Conservation (phyloP, 1,140 invertebrate genomes). For the Drosophila fuyamai region DNA sequence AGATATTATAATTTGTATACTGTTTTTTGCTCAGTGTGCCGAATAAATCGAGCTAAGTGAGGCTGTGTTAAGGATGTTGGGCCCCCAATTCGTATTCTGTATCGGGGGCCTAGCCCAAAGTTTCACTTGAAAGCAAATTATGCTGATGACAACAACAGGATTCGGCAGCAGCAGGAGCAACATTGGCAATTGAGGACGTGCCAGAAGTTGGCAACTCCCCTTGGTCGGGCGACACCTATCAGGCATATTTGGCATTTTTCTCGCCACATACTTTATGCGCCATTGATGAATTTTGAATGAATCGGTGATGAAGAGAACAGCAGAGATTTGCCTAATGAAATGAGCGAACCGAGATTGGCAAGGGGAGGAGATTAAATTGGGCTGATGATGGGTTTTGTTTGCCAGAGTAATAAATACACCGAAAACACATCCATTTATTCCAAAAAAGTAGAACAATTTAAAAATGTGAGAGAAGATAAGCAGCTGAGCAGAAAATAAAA, state of each 20-base stretch:
- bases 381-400: slow-evolving; percentile 15
- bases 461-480: too few species aligned
- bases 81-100: slow-evolving; percentile 12
- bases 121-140: slow-evolving; percentile 48
- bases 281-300: slow-evolving; percentile 52
- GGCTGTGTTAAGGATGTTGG: slow-evolving; percentile 1
- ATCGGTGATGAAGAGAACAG: slow-evolving; percentile 29
- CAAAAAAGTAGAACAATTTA: too few species aligned
- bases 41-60: slow-evolving; percentile 31
- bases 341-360: neutral
- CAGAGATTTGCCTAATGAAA: slow-evolving; percentile 35
- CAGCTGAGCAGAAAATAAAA: too few species aligned
- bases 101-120: slow-evolving; percentile 22
- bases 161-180: slow-evolving; percentile 4
- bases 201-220: slow-evolving; percentile 30
- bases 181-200: slow-evolving; percentile 47
- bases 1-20: too few species aligned
- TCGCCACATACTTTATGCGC: slow-evolving; percentile 25
- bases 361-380: slow-evolving; percentile 10
- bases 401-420: neutral
- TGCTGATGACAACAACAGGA: slow-evolving; percentile 42
- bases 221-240: slow-evolving; percentile 17
- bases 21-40: neutral
- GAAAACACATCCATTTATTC: neutral
- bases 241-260: slow-evolving; percentile 35